Evolutionary conservation across 2,888 invertebrate genomes (phyloP).

Genomic region (Eledone cirrhosa): DNA sequence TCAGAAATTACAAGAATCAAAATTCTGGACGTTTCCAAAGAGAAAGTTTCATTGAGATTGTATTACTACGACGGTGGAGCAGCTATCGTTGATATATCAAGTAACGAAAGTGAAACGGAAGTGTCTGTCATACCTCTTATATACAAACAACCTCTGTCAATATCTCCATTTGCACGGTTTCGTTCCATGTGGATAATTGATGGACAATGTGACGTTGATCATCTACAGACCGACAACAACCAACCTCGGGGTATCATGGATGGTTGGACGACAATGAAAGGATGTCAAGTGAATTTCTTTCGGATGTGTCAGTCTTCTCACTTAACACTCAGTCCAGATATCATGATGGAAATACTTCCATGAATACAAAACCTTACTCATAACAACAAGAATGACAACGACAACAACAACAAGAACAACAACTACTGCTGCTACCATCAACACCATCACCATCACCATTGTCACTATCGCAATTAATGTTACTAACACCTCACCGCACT

Average conservation of each 20-base stretch:
- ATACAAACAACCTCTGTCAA: conserved; percentile 37
- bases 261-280: conserved; percentile 40
- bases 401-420: too few species aligned
- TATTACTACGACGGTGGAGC: conserved; percentile 46
- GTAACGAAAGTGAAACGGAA: conserved; percentile 41
- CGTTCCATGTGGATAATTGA: conserved; percentile 51
- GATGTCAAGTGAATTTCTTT: conserved; percentile 48
- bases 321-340: conserved; percentile 52
- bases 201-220: conserved; percentile 49
- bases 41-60: conserved; percentile 38
- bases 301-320: conserved; percentile 53
- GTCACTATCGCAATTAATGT: too few species aligned
- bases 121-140: conserved; percentile 39
- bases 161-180: conserved; percentile 48
- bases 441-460: too few species aligned
- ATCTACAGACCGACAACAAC: conserved; percentile 44
- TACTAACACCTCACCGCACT: too few species aligned
- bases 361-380: too few species aligned
- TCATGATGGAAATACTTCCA: conserved; percentile 42
- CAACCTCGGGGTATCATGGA: conserved; percentile 44
- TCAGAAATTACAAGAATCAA: conserved; percentile 30
- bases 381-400: too few species aligned
- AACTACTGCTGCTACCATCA: too few species aligned
- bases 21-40: conserved; percentile 37
- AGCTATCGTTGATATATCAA: conserved; percentile 38